phyloP scores from a whole-genome alignment of 2,113 vertebrate species.

The Melanocharis versteri region DNA sequence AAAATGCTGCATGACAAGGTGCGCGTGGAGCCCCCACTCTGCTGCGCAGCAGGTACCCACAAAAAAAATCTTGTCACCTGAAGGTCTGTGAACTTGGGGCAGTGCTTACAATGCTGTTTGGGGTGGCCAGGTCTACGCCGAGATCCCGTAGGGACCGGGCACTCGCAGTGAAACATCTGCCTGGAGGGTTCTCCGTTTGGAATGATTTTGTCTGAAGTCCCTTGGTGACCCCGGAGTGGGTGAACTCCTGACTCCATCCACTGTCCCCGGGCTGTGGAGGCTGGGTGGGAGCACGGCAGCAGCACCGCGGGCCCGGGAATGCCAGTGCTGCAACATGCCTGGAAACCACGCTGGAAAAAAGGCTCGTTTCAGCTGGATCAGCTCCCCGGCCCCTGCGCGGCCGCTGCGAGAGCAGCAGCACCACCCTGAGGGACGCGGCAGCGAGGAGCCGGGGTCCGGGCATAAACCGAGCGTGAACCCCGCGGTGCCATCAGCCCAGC shows the following conservation, averaged over 20 bases:
- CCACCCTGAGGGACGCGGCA: conserved; percentile 27
- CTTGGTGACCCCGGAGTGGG: background rate
- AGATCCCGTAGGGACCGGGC: background rate
- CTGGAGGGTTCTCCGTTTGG: background rate
- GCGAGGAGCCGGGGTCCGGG: background rate
- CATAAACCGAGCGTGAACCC: background rate
- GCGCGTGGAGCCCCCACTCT: background rate
- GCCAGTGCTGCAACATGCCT: background rate
- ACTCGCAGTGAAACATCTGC: background rate
- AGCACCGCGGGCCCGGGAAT: background rate
- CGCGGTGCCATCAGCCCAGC: rapidly evolving
- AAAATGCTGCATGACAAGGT: background rate
- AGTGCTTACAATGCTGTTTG: background rate
- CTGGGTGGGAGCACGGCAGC: background rate
- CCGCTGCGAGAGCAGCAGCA: conserved; percentile 44
- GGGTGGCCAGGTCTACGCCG: background rate
- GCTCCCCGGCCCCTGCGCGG: background rate
- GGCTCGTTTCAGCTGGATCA: background rate
- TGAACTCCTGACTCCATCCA: background rate
- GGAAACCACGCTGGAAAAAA: conserved; percentile 34
- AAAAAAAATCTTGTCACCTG: background rate
- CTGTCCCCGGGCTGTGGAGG: rapidly evolving
- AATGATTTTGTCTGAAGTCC: background rate
- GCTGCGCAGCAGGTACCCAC: background rate
- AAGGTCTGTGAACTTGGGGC: background rate